phyloP scores from a whole-genome alignment of 1,140 invertebrate species.

The Drosophila tani region DNA sequence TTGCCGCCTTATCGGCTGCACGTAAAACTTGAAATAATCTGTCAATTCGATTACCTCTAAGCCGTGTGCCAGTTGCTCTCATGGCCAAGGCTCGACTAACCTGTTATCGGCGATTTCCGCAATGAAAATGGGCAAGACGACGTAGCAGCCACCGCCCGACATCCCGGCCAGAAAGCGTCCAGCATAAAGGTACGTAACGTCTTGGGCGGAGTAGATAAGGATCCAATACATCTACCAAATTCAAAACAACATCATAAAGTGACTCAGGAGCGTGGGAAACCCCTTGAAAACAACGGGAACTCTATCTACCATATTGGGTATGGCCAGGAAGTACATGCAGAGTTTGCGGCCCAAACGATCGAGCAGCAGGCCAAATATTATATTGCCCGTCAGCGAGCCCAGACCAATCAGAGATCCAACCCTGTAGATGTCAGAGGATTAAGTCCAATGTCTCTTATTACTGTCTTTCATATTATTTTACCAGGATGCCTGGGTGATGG shows the following conservation, averaged over 20 bases:
- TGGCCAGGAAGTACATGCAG: conserved; percentile 70
- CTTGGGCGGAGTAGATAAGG: conserved; percentile 64
- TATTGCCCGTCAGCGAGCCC: conserved; percentile 65
- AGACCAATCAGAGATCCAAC: conserved; percentile 68
- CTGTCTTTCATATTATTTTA: background rate
- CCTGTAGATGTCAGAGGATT: conserved; percentile 6
- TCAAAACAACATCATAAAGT: background rate
- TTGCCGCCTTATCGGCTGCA: conserved; percentile 37
- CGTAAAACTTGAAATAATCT: conserved; percentile 56
- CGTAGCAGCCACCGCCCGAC: conserved; percentile 70
- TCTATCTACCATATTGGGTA: conserved; percentile 68
- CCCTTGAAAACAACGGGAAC: background rate
- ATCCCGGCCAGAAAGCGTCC: conserved; percentile 84
- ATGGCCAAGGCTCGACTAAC: conserved; percentile 39
- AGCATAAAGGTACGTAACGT: conserved; percentile 75
- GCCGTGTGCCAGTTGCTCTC: background rate
- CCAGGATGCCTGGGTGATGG: conserved; percentile 69
- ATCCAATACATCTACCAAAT: conserved; percentile 65
- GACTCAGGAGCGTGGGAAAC: conserved; percentile 35
- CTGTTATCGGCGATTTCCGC: conserved; percentile 76
- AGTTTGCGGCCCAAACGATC: conserved; percentile 70
- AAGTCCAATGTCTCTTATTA: background rate
- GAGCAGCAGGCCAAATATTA: conserved; percentile 61
- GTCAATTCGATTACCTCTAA: conserved; percentile 7
- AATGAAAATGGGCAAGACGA: conserved; percentile 70